Conservation (phyloP, 2,888 invertebrate genomes). For the Rhagophthalmus giganteus region DNA sequence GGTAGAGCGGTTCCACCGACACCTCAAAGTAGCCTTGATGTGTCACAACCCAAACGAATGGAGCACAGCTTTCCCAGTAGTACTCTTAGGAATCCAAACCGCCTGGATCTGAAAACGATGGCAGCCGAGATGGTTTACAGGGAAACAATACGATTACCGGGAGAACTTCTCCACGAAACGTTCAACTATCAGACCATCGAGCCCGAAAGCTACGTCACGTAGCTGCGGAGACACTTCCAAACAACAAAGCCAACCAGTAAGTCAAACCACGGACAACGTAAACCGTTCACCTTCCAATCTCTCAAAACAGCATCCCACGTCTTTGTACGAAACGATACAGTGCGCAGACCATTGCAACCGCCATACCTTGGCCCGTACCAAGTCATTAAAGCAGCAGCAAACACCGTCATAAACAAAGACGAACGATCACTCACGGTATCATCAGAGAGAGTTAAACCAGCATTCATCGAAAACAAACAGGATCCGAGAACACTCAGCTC, state of each 20-base stretch:
- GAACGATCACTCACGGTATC: conserved; percentile 1
- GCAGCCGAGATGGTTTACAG: conserved; percentile 46
- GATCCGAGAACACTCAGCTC: neutral
- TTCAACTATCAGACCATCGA: too few species aligned
- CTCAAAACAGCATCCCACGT: too few species aligned
- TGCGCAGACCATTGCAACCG: conserved; percentile 32
- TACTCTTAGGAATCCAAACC: conserved; percentile 45
- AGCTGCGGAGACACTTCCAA: too few species aligned
- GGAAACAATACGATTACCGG: conserved; percentile 38
- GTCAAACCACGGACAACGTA: too few species aligned
- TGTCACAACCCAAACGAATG: conserved; percentile 37
- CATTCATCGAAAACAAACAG: conserved; percentile 10
- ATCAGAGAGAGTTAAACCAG: neutral
- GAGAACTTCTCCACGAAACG: conserved; percentile 27
- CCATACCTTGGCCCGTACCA: too few species aligned
- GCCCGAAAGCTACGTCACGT: too few species aligned
- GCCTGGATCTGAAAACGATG: conserved; percentile 39
- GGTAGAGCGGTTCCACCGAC: conserved; percentile 39
- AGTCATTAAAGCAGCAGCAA: conserved; percentile 33
- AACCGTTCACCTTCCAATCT: too few species aligned
- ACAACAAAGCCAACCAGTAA: too few species aligned
- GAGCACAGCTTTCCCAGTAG: conserved; percentile 41
- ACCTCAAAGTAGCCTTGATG: conserved; percentile 40
- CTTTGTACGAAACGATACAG: conserved; percentile 36
- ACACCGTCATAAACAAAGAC: conserved; percentile 20